phyloP scores from a whole-genome alignment of 2,888 invertebrate genomes.

The Hoplodrina ambigua region DNA sequence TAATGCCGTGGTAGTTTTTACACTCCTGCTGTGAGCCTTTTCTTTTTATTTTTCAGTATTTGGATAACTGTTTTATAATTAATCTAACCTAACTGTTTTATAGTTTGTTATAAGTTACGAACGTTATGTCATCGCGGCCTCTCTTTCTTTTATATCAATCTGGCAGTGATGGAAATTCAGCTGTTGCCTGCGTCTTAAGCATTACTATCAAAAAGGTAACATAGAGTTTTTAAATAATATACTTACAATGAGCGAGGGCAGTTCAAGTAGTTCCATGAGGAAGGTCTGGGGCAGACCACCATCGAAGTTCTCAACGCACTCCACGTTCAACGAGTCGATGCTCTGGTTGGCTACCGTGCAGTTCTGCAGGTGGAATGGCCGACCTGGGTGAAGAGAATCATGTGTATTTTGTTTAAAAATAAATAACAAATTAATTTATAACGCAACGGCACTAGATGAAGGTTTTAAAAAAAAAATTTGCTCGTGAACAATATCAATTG shows the following conservation, averaged over 20 bases:
- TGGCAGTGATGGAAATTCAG: too few species aligned
- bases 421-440: background rate
- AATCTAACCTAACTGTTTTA: too few species aligned
- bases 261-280: slow-evolving; percentile 94
- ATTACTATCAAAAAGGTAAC: too few species aligned
- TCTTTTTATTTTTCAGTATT: too few species aligned
- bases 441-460: background rate
- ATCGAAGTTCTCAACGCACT: slow-evolving; percentile 96
- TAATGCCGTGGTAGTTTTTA: too few species aligned
- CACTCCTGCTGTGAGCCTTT: too few species aligned
- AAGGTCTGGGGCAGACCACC: slow-evolving; percentile 97
- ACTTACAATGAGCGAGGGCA: slow-evolving; percentile 91
- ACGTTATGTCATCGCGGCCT: too few species aligned
- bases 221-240: too few species aligned
- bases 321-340: slow-evolving; percentile 95
- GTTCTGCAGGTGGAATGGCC: slow-evolving; percentile 96
- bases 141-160: too few species aligned
- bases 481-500: slow-evolving; percentile 14
- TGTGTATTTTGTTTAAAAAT: background rate
- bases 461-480: background rate
- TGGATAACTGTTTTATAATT: too few species aligned
- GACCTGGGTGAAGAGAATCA: slow-evolving; percentile 89
- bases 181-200: too few species aligned
- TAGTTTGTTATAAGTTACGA: too few species aligned
- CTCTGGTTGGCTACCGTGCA: slow-evolving; percentile 97